Evolutionary conservation across 1,140 invertebrate genomes (phyloP), one percentile per base, ranked within the genome.

Genomic region (Heliconius himera): DNA sequence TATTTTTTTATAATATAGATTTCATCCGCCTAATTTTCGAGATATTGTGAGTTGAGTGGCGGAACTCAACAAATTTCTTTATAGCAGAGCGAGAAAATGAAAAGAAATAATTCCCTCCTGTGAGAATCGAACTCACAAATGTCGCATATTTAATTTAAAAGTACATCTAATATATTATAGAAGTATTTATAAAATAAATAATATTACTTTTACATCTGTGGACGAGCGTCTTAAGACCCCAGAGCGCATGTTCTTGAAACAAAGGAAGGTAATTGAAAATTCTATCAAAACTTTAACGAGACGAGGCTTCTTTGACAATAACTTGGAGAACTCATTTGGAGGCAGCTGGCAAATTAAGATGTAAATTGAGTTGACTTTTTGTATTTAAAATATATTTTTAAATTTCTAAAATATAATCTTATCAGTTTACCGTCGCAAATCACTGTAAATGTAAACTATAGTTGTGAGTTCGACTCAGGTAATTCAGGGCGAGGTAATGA

Each of bases 231-330:
- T 41, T 71, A 33, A 74, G 49, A 74, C 70, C 76, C 70, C 78
- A 73, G 56, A 81, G 74, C 74, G 82, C 70, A 77, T 84, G 86
- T 86, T 91, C 89, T 88, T 81, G 89, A 88, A 90, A 92, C 90
- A 91, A 93, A 91, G 89, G 88, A 88, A 86, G 90, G 89, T 93
- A 93, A 91, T 93, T 93, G 91, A 93, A 93, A 93, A 93, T 93
- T 91, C 91, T 93, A 93, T 93, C 90, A 91, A 93, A 93, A 93
- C 90, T 93, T 93, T 85, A 83, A 83, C 84, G 84, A 89, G 89
- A 81, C 81, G 78, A 82, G 77, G 76, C 81, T 75, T 82, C 82
- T 81, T 83, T 79, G 82, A 81, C 76, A 80, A 83, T 81, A 78
- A 83, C 74, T 79, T 82, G 77, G 70, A 85, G 85, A 88, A 88